Conservation (phyloP, 2,797 vertebrate genomes). For the Xiphorhynchus erythropygius region DNA sequence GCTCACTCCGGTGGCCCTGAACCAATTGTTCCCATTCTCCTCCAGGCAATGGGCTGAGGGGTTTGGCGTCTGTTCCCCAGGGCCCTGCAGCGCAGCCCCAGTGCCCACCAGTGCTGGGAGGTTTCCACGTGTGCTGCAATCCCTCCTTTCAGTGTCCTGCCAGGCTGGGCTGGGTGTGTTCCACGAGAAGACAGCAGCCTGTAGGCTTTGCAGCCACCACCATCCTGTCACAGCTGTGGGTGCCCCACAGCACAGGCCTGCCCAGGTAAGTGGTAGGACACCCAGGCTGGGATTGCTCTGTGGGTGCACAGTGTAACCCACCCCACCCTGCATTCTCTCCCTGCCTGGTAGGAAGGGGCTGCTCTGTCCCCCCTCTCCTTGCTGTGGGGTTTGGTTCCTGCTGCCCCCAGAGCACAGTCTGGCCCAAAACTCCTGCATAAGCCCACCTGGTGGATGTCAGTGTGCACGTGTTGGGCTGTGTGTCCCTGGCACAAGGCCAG, state of each 20-base stretch:
- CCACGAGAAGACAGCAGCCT: not conserved
- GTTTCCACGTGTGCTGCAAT: not conserved
- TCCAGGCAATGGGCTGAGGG: not conserved
- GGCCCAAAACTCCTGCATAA: not conserved
- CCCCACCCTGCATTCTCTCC: not conserved
- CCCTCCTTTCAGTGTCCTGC: not conserved
- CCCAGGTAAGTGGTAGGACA: not conserved
- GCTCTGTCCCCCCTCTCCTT: not conserved
- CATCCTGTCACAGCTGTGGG: not conserved
- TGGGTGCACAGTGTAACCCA: fast-evolving
- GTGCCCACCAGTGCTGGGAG: not conserved
- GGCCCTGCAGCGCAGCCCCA: not conserved
- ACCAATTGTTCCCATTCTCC: not conserved
- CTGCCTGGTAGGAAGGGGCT: not conserved
- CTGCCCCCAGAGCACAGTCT: fast-evolving
- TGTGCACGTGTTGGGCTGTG: fast-evolving
- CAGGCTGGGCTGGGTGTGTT: not conserved
- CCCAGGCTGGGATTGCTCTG: not conserved
- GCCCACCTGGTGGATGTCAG: not conserved
- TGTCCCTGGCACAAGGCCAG: not conserved
- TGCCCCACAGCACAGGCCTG: not conserved
- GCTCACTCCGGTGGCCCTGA: not conserved
- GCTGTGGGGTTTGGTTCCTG: not conserved
- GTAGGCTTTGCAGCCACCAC: not conserved
- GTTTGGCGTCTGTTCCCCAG: not conserved